phyloP scores from a whole-genome alignment of 2,113 vertebrate genomes.

The Tupaia chinensis region DNA sequence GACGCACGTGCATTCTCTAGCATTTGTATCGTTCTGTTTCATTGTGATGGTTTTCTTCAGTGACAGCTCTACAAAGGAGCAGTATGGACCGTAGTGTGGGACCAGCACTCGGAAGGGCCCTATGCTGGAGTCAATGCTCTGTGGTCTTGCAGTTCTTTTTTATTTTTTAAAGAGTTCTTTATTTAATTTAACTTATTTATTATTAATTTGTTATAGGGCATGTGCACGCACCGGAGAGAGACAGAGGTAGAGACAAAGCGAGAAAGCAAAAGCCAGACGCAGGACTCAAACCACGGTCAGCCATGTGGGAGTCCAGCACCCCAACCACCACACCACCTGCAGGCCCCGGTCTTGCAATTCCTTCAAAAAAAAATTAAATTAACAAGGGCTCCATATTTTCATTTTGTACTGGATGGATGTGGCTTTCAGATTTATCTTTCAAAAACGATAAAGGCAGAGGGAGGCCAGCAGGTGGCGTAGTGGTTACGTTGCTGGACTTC shows the following conservation, averaged over 20 bases:
- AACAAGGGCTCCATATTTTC: neutral
- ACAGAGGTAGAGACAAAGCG: no score
- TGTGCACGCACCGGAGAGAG: no score
- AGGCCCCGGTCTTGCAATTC: neutral
- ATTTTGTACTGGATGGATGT: neutral
- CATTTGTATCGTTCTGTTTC: neutral
- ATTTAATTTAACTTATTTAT: no score
- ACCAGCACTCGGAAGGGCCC: neutral
- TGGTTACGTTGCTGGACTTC: no score
- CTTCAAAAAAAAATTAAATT: neutral
- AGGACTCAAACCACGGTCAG: no score
- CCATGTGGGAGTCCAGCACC: no score
- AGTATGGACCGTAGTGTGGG: neutral
- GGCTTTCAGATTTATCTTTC: conserved; percentile 10
- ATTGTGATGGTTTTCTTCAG: neutral
- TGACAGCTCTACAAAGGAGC: neutral
- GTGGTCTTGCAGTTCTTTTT: neutral
- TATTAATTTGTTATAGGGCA: no score
- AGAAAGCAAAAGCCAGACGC: no score
- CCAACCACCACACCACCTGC: no score
- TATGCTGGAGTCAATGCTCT: neutral
- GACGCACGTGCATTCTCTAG: neutral
- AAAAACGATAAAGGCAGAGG: neutral
- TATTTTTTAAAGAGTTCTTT: no score
- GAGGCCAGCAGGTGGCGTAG: no score